Evolutionary conservation across 2,888 invertebrate species (phyloP).

Genomic region (Camponotus fellah): DNA sequence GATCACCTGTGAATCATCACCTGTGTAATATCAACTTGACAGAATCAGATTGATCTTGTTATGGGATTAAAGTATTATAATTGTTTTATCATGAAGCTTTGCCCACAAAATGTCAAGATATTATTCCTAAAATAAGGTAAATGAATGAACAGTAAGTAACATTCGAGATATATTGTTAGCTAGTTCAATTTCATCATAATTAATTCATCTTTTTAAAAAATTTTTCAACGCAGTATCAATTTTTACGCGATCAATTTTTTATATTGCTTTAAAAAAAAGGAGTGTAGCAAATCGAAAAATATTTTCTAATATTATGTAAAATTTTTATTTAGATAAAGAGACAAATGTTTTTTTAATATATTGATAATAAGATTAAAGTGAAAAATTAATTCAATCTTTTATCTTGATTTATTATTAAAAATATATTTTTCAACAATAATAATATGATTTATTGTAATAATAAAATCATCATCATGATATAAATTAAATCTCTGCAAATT

Average conservation of each 20-base stretch:
- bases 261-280: not conserved
- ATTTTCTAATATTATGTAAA: not conserved
- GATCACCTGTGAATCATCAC: slow-evolving; percentile 17
- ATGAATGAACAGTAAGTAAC: not conserved
- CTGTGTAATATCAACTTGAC: slow-evolving; percentile 4
- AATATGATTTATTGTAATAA: not conserved
- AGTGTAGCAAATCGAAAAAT: not conserved
- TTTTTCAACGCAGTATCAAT: not conserved
- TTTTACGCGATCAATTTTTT: not conserved
- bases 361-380: not conserved
- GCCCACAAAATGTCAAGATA: not conserved
- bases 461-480: not conserved
- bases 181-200: not conserved
- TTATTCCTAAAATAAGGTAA: not conserved
- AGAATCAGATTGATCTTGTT: slow-evolving; percentile 5
- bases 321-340: not conserved
- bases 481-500: not conserved
- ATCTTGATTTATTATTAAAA: not conserved
- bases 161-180: not conserved
- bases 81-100: not conserved
- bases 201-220: not conserved
- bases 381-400: not conserved
- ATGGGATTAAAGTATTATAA: too few relatives aligned
- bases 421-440: not conserved
- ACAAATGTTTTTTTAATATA: not conserved